phyloP scores from a whole-genome alignment of 2,113 vertebrate species.

The Mobula birostris region DNA sequence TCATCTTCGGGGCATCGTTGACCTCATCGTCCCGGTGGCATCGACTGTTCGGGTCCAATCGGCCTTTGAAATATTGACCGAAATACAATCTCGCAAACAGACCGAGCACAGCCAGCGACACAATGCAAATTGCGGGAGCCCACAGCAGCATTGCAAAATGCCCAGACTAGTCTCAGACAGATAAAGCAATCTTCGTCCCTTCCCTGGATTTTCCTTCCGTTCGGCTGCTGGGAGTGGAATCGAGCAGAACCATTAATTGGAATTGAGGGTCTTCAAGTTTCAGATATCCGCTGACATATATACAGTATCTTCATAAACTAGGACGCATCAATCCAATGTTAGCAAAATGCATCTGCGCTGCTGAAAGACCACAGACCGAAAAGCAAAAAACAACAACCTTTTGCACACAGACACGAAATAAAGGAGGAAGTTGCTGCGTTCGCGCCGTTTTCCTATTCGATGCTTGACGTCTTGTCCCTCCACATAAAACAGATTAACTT shows the following conservation, averaged over 20 bases:
- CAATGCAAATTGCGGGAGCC: not conserved
- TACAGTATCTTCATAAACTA: not conserved
- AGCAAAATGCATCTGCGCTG: not conserved
- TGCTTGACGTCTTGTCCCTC: not conserved
- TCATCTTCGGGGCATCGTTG: slow-evolving; percentile 46
- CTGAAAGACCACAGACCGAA: not conserved
- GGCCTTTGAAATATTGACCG: not conserved
- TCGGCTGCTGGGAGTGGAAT: not conserved
- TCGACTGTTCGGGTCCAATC: not conserved
- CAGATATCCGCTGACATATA: too few species aligned
- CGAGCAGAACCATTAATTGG: not conserved
- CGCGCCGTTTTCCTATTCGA: not conserved
- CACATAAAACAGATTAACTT: not conserved
- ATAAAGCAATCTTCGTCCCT: not conserved
- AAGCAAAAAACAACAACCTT: not conserved
- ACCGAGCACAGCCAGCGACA: not conserved
- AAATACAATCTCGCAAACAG: not conserved
- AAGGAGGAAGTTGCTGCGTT: slow-evolving; percentile 22
- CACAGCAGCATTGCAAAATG: not conserved
- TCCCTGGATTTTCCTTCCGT: not conserved
- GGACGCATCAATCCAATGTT: not conserved
- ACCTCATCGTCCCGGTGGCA: slow-evolving; percentile 31
- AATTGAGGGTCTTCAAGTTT: not conserved
- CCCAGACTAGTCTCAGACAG: not conserved
- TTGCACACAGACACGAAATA: not conserved